A percentile compares a stretch with the other conserved stretches of the same genome.
These are phyloP conservation scores for Ophthalmolycus amberensis DNA, from an alignment of 2,113 vertebrate genomes.

Conservation along the genomic window DNA sequence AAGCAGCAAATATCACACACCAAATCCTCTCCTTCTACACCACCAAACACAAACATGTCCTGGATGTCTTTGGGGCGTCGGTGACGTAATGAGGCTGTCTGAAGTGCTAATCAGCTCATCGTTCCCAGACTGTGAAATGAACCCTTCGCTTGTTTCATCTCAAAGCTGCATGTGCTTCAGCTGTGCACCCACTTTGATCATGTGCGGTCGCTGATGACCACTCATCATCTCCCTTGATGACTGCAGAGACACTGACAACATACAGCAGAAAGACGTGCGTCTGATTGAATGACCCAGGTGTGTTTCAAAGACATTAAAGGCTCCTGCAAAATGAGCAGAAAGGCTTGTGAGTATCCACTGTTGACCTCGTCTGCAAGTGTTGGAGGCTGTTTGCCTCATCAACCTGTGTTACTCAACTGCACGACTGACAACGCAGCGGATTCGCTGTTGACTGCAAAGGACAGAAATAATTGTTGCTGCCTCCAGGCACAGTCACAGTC, in stretches of 20 bases:
- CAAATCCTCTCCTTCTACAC: not conserved
- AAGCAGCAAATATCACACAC: not conserved
- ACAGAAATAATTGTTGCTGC: conserved; percentile 68
- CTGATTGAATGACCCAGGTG: not conserved
- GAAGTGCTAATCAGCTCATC: conserved; percentile 65
- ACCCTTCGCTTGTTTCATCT: conserved; percentile 16
- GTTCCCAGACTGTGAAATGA: conserved; percentile 9
- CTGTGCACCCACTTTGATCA: conserved; percentile 47
- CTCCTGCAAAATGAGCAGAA: not conserved
- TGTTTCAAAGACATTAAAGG: not conserved
- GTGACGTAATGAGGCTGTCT: conserved; percentile 38
- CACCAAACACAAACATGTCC: conserved; percentile 1
- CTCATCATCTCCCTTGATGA: conserved; percentile 36
- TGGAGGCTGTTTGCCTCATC: conserved; percentile 16
- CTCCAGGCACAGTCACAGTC: conserved; percentile 65
- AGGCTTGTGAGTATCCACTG: not conserved
- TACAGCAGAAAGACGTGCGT: not conserved
- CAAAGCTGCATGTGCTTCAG: conserved; percentile 3
- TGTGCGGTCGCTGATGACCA: conserved; percentile 15
- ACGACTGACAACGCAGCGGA: not conserved
- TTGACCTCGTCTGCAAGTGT: conserved; percentile 3
- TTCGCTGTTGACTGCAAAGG: conserved; percentile 46
- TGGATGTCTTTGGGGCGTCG: conserved; percentile 14
- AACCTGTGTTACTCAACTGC: conserved; percentile 27
- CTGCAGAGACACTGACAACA: conserved; percentile 16